A percentile compares a stretch with the other conserved stretches of the same genome.
phyloP scores from a whole-genome alignment of 2,797 vertebrate genomes.

The Cuculus canorus region DNA sequence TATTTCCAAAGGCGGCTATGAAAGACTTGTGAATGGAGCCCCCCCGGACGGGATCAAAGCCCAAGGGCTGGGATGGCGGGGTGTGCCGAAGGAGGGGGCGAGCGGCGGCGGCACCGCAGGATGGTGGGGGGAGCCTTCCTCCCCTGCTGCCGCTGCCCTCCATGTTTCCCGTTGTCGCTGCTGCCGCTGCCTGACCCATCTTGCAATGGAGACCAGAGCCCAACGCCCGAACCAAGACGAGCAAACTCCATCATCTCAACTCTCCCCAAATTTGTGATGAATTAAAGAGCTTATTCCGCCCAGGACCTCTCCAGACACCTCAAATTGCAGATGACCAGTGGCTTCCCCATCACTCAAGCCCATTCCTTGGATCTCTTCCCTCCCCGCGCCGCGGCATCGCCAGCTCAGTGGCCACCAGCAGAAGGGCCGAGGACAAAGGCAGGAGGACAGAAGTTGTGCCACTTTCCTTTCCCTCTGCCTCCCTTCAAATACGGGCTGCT shows the following conservation, averaged over 20 bases:
- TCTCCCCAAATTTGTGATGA: background rate
- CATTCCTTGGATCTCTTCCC: background rate
- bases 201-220: constrained; percentile 60
- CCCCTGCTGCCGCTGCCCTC: constrained; percentile 58
- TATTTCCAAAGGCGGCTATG: constrained; percentile 81
- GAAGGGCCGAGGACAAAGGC: constrained; percentile 55
- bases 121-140: constrained; percentile 77
- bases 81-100: constrained; percentile 72
- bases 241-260: constrained; percentile 2
- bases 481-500: constrained; percentile 1
- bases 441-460: constrained; percentile 37
- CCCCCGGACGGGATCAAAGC: constrained; percentile 84
- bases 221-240: background rate
- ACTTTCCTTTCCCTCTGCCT: constrained; percentile 3
- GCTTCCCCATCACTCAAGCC: background rate
- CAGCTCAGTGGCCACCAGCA: background rate
- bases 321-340: background rate
- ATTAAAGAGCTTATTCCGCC: background rate
- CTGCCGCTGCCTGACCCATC: constrained; percentile 54
- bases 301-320: background rate
- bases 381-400: background rate
- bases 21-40: constrained; percentile 83
- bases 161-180: constrained; percentile 56
- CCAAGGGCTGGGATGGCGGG: background rate
- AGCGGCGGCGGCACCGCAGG: constrained; percentile 74